A percentile compares a stretch with the other conserved stretches of the same genome.
These are phyloP conservation scores for Serripes groenlandicus DNA, from an alignment of 2,888 invertebrate species.

Conservation along the genomic window DNA sequence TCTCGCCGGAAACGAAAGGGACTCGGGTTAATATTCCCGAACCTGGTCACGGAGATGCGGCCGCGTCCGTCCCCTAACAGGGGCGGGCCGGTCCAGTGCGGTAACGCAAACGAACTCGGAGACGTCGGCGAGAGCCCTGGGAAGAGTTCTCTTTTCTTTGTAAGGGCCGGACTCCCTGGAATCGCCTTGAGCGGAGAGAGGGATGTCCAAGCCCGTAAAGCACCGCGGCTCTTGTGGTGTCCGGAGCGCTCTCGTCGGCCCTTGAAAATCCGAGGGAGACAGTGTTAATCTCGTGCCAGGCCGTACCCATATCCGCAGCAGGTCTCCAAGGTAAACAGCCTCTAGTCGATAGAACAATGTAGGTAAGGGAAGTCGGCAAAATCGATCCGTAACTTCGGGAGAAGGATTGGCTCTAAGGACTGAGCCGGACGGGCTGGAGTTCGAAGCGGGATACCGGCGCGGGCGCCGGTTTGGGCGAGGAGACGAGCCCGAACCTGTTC, in stretches of 20 bases:
- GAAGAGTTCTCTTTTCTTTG: slow-evolving; percentile 87
- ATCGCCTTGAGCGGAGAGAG: slow-evolving; percentile 86
- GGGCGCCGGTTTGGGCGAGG: slow-evolving; percentile 81
- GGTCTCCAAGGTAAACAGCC: slow-evolving; percentile 92
- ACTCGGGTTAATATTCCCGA: slow-evolving; percentile 87
- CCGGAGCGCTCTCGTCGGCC: slow-evolving; percentile 82
- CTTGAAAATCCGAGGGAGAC: slow-evolving; percentile 87
- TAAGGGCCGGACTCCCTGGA: slow-evolving; percentile 86
- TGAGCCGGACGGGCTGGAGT: slow-evolving; percentile 88
- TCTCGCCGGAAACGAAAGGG: slow-evolving; percentile 80
- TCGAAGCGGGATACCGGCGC: slow-evolving; percentile 87
- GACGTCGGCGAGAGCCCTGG: slow-evolving; percentile 84
- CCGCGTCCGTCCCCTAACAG: not conserved
- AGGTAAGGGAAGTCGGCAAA: slow-evolving; percentile 89
- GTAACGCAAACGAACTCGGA: slow-evolving; percentile 82
- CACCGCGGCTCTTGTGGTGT: slow-evolving; percentile 85
- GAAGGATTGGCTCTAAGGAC: slow-evolving; percentile 92
- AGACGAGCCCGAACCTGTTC: slow-evolving; percentile 48
- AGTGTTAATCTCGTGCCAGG: slow-evolving; percentile 86
- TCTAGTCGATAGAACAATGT: slow-evolving; percentile 91
- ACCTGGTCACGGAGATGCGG: slow-evolving; percentile 88
- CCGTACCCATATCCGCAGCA: slow-evolving; percentile 92
- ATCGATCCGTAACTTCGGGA: slow-evolving; percentile 89
- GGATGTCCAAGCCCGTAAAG: slow-evolving; percentile 85
- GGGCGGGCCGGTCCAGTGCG: slow-evolving; percentile 89